These are phyloP conservation scores for Phaedon cochleariae DNA, from an alignment of 2,888 invertebrate species.

Conservation along the genomic window DNA sequence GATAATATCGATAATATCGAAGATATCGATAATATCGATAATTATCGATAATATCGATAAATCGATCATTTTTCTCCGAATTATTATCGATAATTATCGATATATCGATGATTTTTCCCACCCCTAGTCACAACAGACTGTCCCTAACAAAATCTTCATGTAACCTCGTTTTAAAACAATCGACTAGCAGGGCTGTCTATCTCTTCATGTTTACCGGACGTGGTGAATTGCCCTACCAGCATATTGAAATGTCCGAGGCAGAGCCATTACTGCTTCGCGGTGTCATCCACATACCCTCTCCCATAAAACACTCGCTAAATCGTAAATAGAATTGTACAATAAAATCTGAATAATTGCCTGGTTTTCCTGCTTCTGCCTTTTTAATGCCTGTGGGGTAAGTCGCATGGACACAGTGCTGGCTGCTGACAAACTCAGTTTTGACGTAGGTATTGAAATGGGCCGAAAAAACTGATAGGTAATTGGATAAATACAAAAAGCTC, in stretches of 20 bases:
- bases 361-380: constrained; percentile 25
- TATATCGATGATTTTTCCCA: too few species aligned
- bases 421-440: too few species aligned
- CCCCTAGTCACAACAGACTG: too few species aligned
- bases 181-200: constrained; percentile 40
- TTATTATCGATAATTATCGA: too few species aligned
- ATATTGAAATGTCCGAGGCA: constrained; percentile 60
- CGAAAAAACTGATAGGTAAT: too few species aligned
- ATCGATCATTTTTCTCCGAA: too few species aligned
- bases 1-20: too few species aligned
- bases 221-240: constrained; percentile 43
- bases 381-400: neutral
- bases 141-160: too few species aligned
- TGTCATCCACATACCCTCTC: constrained; percentile 56
- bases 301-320: constrained; percentile 57
- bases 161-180: constrained; percentile 16
- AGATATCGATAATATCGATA: too few species aligned
- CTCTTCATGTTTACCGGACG: constrained; percentile 45
- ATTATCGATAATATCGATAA: too few species aligned
- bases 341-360: constrained; percentile 45
- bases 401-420: neutral
- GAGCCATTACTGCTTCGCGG: constrained; percentile 56
- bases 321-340: constrained; percentile 47
- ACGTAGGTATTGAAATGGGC: too few species aligned
- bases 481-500: too few species aligned